Evolutionary conservation across 2,113 vertebrate genomes (phyloP).

Genomic region (Percopsis transmontana): DNA sequence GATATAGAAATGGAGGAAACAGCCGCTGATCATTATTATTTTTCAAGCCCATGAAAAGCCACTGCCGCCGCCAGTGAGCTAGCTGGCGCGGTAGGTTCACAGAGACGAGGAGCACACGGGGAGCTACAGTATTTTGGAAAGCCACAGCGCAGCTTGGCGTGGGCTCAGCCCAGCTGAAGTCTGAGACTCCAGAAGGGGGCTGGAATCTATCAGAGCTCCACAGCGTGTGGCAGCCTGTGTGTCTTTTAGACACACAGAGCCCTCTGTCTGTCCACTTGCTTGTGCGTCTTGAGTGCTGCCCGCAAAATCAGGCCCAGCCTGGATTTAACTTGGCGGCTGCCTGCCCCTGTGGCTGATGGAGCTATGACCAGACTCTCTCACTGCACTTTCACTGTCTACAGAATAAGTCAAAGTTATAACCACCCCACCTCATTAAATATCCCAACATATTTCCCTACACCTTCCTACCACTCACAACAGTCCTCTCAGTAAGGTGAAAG

Average conservation of each 20-base stretch:
- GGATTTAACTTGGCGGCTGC: slow-evolving; percentile 41
- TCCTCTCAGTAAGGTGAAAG: slow-evolving; percentile 34
- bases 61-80: slow-evolving; percentile 3
- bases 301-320: slow-evolving; percentile 21
- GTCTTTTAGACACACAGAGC: slow-evolving; percentile 13
- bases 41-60: slow-evolving; percentile 31
- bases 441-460: slow-evolving; percentile 6
- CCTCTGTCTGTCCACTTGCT: slow-evolving; percentile 36
- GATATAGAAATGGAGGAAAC: slow-evolving; percentile 46
- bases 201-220: slow-evolving; percentile 30
- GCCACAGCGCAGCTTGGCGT: slow-evolving; percentile 36
- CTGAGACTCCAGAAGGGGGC: slow-evolving; percentile 21
- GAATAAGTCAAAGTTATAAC: slow-evolving; percentile 25
- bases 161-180: slow-evolving; percentile 22
- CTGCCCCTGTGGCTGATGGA: not conserved
- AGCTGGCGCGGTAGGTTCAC: slow-evolving; percentile 31
- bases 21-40: slow-evolving; percentile 39
- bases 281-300: slow-evolving; percentile 27
- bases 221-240: slow-evolving; percentile 30
- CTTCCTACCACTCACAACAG: slow-evolving; percentile 29
- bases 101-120: slow-evolving; percentile 32
- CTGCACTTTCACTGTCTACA: slow-evolving; percentile 23
- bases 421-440: not conserved
- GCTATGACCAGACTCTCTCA: slow-evolving; percentile 24
- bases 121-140: slow-evolving; percentile 52